Base-by-base conservation (phyloP, 2,113 vertebrate genomes). In the Macroglossus sobrinus region DNA sequence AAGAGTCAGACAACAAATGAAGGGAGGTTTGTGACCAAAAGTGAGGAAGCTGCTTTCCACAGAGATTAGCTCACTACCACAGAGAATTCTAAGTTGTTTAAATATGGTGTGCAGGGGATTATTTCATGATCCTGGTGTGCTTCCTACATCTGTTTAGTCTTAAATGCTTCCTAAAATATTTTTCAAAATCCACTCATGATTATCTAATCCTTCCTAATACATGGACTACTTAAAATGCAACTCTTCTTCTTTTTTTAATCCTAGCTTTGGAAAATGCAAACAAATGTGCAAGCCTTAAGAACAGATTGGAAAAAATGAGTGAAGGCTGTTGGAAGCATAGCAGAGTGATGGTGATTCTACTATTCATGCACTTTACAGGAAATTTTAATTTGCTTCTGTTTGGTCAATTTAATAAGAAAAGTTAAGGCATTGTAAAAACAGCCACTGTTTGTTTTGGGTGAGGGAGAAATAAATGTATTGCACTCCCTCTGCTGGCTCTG, bases 401-500 rank as follows among this genome's bases (percentile, higher is more conserved):
- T 69, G 76, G 87, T 84, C 82, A 72, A 66, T 80, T 72, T 61
- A 85, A 2, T 24, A 26, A 18, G 47, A 91, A 89, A 80, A 74
- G 43, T 45, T 57, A 97, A 68, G 74, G 68, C 35, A 4, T 21
- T 43, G 80, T 79, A 78, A 96, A 43, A 84, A 71, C 86, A 91
- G 33, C 45, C 24, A 28, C 2, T 28, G 12, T 91, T 61, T 93
- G 53, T 61, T 28, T 80, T 75, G 10, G 35, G 1, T 68, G 6
- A 19, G 14, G 79, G 69, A 79, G 26, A 96, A 92, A 63, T 53
- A 81, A 95, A 93, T 63, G 95, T 87, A 33, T 35, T 96, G 93
- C 81, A 89, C 98, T 98, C 97, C 98, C 98, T 98, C 97, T 98
- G 93, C 98, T 98, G 98, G 95, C 91, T 97, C 89, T 86, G 69